A percentile compares a stretch with the other conserved stretches of the same genome.
These are phyloP conservation scores for Apis dorsata DNA, from an alignment of 1,140 invertebrate species.

Conservation along the genomic window DNA sequence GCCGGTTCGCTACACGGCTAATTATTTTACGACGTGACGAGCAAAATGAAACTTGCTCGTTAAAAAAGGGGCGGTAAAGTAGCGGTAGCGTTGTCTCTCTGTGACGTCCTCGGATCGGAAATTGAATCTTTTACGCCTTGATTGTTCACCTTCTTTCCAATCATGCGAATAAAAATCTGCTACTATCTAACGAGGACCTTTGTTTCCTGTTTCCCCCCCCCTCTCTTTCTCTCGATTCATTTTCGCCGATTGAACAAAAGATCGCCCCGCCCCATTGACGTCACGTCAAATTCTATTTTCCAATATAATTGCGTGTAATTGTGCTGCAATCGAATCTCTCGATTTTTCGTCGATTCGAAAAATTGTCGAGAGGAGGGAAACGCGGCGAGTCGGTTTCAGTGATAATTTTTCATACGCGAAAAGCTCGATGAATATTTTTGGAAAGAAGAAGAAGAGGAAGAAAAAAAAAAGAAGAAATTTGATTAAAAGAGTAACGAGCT, in stretches of 20 bases:
- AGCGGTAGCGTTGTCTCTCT: neutral
- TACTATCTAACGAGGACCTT: constrained; percentile 28
- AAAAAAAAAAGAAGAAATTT: too few relatives aligned
- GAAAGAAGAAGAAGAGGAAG: accelerated
- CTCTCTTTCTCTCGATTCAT: neutral
- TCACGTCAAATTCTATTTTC: constrained; percentile 11
- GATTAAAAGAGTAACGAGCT: too few relatives aligned
- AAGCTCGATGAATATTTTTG: neutral
- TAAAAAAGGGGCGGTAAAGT: constrained; percentile 1
- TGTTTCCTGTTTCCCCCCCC: neutral
- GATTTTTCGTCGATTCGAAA: neutral
- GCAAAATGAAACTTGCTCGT: neutral
- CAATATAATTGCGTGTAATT: neutral
- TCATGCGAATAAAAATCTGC: neutral
- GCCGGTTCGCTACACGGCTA: neutral
- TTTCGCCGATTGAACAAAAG: neutral
- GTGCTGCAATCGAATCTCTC: neutral
- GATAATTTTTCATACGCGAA: neutral
- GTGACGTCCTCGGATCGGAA: neutral
- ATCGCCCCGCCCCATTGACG: neutral
- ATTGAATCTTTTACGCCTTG: constrained; percentile 7
- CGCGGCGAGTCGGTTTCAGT: too few relatives aligned
- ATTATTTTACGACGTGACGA: constrained; percentile 2
- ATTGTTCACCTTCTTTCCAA: constrained; percentile 11
- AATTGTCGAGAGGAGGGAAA: neutral